phyloP scores from a whole-genome alignment of 2,888 invertebrate species.

The Therioaphis trifolii region DNA sequence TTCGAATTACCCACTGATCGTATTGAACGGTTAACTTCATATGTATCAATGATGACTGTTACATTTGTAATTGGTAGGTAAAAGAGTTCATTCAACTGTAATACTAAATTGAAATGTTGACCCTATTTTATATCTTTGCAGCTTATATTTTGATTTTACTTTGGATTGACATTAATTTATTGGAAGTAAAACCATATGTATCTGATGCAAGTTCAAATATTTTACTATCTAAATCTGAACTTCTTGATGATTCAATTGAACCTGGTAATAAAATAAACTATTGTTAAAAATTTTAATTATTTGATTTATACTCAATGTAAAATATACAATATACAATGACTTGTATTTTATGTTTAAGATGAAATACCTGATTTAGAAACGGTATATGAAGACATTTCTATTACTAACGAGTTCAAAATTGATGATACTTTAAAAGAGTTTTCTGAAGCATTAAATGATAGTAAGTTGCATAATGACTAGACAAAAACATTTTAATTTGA shows the following conservation, averaged over 20 bases:
- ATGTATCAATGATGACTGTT: conserved; percentile 39
- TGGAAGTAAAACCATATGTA: conserved; percentile 32
- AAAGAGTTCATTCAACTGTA: not conserved
- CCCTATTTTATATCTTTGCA: not conserved
- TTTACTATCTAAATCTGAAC: not conserved
- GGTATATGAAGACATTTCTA: conserved; percentile 46
- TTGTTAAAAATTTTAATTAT: not conserved
- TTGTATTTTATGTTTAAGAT: conserved; percentile 15
- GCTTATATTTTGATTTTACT: conserved; percentile 47
- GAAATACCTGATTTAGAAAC: conserved; percentile 53
- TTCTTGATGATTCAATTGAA: conserved; percentile 19
- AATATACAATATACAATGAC: no score
- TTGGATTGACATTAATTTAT: conserved; percentile 52
- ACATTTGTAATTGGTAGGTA: conserved; percentile 42
- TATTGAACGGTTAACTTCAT: conserved; percentile 51
- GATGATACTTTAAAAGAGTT: not conserved
- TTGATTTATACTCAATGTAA: no score
- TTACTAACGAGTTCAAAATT: conserved; percentile 43
- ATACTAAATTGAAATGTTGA: not conserved
- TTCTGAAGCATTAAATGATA: conserved; percentile 30
- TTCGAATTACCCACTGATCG: conserved; percentile 48
- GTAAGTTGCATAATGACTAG: conserved; percentile 7
- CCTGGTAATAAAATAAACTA: conserved; percentile 39
- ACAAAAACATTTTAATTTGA: not conserved
- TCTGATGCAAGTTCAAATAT: not conserved